Base-by-base conservation (phyloP, 1,140 invertebrate species). In the Sitophilus oryzae region DNA sequence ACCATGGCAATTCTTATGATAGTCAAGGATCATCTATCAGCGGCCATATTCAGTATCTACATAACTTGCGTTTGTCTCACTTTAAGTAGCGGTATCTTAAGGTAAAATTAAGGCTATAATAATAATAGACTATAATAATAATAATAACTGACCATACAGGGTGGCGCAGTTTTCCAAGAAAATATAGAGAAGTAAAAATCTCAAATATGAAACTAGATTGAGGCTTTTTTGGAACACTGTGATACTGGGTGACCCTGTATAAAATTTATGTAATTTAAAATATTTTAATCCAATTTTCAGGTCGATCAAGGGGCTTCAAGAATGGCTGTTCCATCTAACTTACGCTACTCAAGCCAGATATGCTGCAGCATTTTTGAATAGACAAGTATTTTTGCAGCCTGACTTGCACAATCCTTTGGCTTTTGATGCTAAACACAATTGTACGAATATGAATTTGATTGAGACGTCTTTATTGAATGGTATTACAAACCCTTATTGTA, bases 1-100 rank as follows among this genome's bases (percentile, higher is more conserved):
- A 84, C 88, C 0, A 82, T 93, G 21, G 83, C 86, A 0, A 76
- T 91, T 21, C 76, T 93, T 60, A 84, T 93, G 79, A 76, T 91
- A 5, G 77, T 93, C 0, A 89, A 87, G 64, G 82, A 83, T 59
- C 80, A 84, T 0, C 79, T 91, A 20, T 83, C 80, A 6, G 87
- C 88, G 1, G 83, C 84, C 11, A 80, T 89, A 3, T 79, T 82
- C 1, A 88, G 88, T 21, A 77, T 89, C 4, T 90, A 89, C 60
- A 75, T 92, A 3, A 77, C 83, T 1, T 79, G 82, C 14, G 74
- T 91, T 1, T 87, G 84, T 40, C 73, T 94, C 1, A 77, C 89
- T 40, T 63, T 91, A 20, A 82, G 84, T 3, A 89, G 87, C 49
- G 87, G 87, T 14, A 82, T 89, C n/a, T 74, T 92, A 25, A 86